These are phyloP conservation scores for Neoitamus cyanurus DNA, from an alignment of 2,888 invertebrate genomes.

Conservation along the genomic window DNA sequence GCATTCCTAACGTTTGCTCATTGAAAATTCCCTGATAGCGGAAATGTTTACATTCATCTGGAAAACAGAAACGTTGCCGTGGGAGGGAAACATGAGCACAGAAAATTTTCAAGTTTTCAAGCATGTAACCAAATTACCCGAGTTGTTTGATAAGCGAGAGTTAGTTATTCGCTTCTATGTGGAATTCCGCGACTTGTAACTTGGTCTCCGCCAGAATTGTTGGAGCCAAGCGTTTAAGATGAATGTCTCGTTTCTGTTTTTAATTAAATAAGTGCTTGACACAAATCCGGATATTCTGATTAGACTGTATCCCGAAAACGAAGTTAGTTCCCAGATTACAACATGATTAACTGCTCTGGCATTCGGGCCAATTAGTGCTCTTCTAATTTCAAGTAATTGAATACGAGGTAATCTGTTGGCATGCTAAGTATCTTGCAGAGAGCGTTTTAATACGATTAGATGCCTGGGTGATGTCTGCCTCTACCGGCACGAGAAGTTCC, in stretches of 20 bases:
- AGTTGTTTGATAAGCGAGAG: conserved; percentile 29
- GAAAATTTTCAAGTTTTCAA: conserved; percentile 43
- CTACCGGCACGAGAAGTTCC: neutral
- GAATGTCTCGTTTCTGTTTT: conserved; percentile 41
- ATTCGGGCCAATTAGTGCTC: neutral
- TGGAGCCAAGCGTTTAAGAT: conserved; percentile 18
- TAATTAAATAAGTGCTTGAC: conserved; percentile 41
- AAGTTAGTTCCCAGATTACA: conserved; percentile 35
- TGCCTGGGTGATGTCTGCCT: neutral
- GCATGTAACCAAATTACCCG: conserved; percentile 38
- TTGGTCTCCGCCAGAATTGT: neutral
- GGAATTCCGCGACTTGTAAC: conserved; percentile 28
- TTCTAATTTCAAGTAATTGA: conserved; percentile 5
- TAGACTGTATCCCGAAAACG: conserved; percentile 17
- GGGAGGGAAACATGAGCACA: neutral
- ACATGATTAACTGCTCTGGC: conserved; percentile 28
- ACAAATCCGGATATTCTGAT: conserved; percentile 28
- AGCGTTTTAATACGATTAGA: neutral
- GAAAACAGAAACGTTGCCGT: conserved; percentile 28
- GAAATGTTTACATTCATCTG: conserved; percentile 44
- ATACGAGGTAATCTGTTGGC: neutral
- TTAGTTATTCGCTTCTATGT: conserved; percentile 18
- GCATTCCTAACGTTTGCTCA: conserved; percentile 25
- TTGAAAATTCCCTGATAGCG: conserved; percentile 41
- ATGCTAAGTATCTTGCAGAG: neutral